Conservation (phyloP, 2,888 invertebrate species). For the Allophyes oxyacanthae region DNA sequence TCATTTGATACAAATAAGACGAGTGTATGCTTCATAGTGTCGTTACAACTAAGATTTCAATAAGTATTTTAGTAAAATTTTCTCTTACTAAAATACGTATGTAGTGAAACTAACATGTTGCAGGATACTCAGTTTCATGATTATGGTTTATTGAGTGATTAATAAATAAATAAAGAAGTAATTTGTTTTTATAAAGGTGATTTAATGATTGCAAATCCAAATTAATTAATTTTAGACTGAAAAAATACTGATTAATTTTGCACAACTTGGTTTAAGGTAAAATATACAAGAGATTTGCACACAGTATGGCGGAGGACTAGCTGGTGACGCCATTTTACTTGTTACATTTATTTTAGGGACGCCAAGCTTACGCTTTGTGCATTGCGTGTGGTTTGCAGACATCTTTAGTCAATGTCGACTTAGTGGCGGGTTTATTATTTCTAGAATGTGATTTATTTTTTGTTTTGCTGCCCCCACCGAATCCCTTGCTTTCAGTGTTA, state of each 20-base stretch:
- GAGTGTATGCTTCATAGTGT: slow-evolving; percentile 3
- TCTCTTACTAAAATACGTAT: too few relatives aligned
- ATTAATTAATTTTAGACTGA: background rate
- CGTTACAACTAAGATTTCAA: background rate
- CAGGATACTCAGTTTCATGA: background rate
- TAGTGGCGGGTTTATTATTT: background rate
- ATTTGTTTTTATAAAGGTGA: slow-evolving; percentile 4
- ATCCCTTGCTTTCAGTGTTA: too few relatives aligned
- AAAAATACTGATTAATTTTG: background rate
- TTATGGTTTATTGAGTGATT: slow-evolving; percentile 1
- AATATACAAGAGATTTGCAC: background rate
- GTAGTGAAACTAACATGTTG: slow-evolving; percentile 1
- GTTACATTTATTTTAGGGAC: background rate
- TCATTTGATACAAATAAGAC: background rate
- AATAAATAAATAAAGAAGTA: background rate
- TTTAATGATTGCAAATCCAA: slow-evolving; percentile 4
- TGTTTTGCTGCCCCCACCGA: too few relatives aligned
- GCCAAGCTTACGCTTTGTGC: background rate
- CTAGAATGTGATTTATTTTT: too few relatives aligned
- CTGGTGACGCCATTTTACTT: background rate
- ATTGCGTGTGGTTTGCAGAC: background rate
- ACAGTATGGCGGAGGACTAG: background rate
- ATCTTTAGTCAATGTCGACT: background rate
- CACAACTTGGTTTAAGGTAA: background rate
- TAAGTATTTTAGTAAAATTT: too few relatives aligned